Base-by-base conservation (phyloP, 2,113 vertebrate genomes). In the Vidua chalybeata region DNA sequence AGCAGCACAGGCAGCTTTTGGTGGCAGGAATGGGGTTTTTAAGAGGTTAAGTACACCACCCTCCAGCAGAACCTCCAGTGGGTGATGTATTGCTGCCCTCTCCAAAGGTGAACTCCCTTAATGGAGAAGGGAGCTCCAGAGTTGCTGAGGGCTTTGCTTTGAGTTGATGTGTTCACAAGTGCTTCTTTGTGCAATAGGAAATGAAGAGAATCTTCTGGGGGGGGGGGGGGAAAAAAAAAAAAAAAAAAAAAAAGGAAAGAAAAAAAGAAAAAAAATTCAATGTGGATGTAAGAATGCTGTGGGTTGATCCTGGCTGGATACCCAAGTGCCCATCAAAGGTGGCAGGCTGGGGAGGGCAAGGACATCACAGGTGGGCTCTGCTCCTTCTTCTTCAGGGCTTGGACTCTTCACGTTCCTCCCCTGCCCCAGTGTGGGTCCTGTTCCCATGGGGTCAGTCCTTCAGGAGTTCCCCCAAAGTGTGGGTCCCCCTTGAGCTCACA, bases 171-270 rank as follows among this genome's bases (percentile, higher is more conserved):
- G 56, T 1, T 69, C 82, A 64, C 41, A 46, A 71, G 19, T 14
- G 52, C 10, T 56, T 11, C 56, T 78, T 72, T 84, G 68, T 86
- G 56, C 35, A 39, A 37, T 0, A 54, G 74, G 31, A 91, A 84
- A 85, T 45, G 4, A 74, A 46, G 8, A 41, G 13, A 71, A 77
- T 30, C 77, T 74, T 49, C 56, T 33, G 24, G 5, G 19, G 8
- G 3, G 17, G 2, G 4, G 7, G 10, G 15, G 39, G 9, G 5
- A 2, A 1, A 3, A 5, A 7, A 33, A 31, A 31, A 13, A 9
- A 35, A 66, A 33, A 3, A 15, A 2, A 1, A 3, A 3, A 6
- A 33, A 26, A 31, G 16, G 9, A 35, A 66, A 33, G 3, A 15
- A 31, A 26, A 26, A 75, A 48, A 3, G 2, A 35, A 54, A 26